Percentiles rank a stretch among this genome's conserved stretches.
These are phyloP conservation scores for Cotesia vestalis DNA, from an alignment of 1,140 invertebrate species.

Conservation along the genomic window DNA sequence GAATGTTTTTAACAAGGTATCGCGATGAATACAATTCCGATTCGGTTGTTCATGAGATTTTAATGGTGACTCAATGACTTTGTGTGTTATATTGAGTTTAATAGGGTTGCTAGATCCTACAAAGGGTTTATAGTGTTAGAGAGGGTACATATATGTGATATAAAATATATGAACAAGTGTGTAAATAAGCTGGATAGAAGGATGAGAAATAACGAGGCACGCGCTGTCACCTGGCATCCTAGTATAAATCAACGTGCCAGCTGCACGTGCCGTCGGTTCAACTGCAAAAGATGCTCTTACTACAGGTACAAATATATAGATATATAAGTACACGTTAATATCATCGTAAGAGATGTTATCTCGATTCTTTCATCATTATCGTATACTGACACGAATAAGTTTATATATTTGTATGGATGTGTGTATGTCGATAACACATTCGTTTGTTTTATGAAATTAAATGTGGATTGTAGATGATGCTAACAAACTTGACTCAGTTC, in stretches of 20 bases:
- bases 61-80: slow-evolving; percentile 5
- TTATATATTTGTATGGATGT: not conserved
- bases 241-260: slow-evolving; percentile 42
- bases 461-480: not conserved
- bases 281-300: slow-evolving; percentile 28
- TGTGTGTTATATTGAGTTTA: not conserved
- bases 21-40: slow-evolving; percentile 1
- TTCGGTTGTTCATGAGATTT: slow-evolving; percentile 7
- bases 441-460: slow-evolving; percentile 2
- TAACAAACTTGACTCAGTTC: not conserved
- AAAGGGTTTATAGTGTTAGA: slow-evolving; percentile 7
- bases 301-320: not conserved
- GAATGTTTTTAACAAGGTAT: not conserved
- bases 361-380: slow-evolving; percentile 1
- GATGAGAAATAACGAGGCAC: slow-evolving; percentile 23
- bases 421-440: slow-evolving; percentile 11
- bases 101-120: not conserved
- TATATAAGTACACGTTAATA: too few species aligned
- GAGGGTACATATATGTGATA: not conserved
- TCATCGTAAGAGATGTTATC: not conserved
- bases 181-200: not conserved
- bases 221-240: slow-evolving; percentile 38
- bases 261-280: slow-evolving; percentile 35
- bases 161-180: not conserved
- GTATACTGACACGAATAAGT: not conserved